Evolutionary conservation across 1,140 invertebrate genomes (phyloP).

Genomic region (Homalodisca vitripennis): DNA sequence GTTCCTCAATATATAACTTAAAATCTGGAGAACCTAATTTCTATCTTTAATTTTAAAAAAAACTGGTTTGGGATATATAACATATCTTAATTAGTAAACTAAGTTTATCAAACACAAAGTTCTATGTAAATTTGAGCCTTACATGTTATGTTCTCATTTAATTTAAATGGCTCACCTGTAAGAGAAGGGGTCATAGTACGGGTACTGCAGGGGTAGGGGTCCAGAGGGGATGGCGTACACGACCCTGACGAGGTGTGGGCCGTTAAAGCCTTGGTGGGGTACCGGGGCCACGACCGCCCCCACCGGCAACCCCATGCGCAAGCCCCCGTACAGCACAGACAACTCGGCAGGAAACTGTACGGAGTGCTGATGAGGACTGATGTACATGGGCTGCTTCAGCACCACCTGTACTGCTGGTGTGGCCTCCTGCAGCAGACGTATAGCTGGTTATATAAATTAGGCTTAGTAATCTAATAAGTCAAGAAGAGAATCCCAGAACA

Average conservation of each 20-base stretch:
- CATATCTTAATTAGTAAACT: too few relatives aligned
- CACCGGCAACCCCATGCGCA: conserved; percentile 41
- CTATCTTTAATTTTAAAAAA: too few relatives aligned
- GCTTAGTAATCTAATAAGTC: too few relatives aligned
- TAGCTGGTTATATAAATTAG: too few relatives aligned
- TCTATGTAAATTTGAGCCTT: too few relatives aligned
- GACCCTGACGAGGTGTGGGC: conserved; percentile 38
- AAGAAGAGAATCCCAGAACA: too few relatives aligned
- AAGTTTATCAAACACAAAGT: too few relatives aligned
- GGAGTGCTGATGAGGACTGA: conserved; percentile 36
- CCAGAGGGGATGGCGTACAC: conserved; percentile 43
- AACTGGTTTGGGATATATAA: too few relatives aligned
- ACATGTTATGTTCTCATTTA: too few relatives aligned
- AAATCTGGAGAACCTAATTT: too few relatives aligned
- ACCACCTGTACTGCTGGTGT: conserved; percentile 42
- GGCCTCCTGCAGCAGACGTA: conserved; percentile 40
- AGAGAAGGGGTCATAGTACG: conserved; percentile 33
- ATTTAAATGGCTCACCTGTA: conserved; percentile 38
- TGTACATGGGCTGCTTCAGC: conserved; percentile 39
- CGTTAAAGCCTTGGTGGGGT: conserved; percentile 26
- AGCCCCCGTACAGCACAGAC: conserved; percentile 41
- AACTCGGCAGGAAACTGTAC: conserved; percentile 41
- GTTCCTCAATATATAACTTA: too few relatives aligned
- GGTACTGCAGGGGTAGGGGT: conserved; percentile 36
- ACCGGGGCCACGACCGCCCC: conserved; percentile 43